Conservation (phyloP, 2,797 vertebrate genomes). For the Momotus momota region DNA sequence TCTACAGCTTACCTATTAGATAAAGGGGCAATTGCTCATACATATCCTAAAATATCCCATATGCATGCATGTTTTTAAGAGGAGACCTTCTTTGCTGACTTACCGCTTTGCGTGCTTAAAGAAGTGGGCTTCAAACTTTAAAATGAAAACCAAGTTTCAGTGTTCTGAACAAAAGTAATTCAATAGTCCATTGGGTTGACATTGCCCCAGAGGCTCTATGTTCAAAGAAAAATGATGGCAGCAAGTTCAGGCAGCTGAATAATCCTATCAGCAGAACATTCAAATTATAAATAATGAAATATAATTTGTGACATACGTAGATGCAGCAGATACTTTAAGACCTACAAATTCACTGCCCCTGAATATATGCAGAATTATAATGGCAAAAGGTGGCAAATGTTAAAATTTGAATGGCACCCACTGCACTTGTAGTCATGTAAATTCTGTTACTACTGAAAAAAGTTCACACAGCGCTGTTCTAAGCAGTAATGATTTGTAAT, state of each 20-base stretch:
- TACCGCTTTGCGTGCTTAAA: not conserved
- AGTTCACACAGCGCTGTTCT: not conserved
- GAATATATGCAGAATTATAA: slow-evolving; percentile 13
- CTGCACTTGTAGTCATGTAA: slow-evolving; percentile 12
- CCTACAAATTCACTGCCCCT: not conserved
- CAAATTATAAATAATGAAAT: slow-evolving; percentile 20
- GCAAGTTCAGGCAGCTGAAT: not conserved
- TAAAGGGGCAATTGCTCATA: not conserved
- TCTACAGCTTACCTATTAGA: not conserved
- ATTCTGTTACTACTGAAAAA: not conserved
- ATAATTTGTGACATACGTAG: not conserved
- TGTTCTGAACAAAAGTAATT: not conserved
- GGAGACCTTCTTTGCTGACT: not conserved
- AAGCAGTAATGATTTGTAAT: not conserved
- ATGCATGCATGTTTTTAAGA: not conserved
- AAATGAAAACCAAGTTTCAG: not conserved
- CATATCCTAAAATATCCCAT: not conserved
- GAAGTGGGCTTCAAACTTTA: not conserved
- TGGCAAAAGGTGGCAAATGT: slow-evolving; percentile 17
- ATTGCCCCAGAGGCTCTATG: not conserved
- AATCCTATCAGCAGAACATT: slow-evolving; percentile 12
- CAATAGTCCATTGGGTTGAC: not conserved
- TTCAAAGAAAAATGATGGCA: not conserved
- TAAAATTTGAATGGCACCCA: slow-evolving; percentile 13
- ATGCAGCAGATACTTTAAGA: slow-evolving; percentile 27